These are phyloP conservation scores for Panthera uncia DNA, from an alignment of 2,113 vertebrate genomes.

Conservation along the genomic window DNA sequence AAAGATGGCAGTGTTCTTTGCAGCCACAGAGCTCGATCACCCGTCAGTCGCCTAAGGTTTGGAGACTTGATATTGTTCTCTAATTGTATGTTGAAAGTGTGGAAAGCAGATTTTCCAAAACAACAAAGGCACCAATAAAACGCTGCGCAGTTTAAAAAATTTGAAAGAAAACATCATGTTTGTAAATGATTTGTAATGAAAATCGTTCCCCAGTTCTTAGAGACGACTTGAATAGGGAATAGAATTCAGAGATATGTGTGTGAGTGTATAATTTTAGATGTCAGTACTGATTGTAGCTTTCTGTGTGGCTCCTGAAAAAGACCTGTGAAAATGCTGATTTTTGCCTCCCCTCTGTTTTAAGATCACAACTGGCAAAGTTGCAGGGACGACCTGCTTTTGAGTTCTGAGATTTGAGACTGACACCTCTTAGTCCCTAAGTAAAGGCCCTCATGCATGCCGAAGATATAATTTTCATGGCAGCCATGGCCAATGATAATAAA, in stretches of 20 bases:
- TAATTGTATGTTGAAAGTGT: background rate
- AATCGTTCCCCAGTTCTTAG: background rate
- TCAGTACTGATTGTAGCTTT: background rate
- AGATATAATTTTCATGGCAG: background rate
- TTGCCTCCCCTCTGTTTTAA: background rate
- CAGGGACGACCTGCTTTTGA: background rate
- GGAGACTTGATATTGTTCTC: background rate
- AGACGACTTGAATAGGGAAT: background rate
- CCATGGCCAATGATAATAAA: background rate
- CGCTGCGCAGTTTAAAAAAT: background rate
- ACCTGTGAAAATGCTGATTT: background rate
- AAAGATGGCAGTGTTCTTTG: conserved; percentile 75
- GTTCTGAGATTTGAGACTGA: background rate
- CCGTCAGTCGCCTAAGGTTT: background rate
- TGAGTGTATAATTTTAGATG: background rate
- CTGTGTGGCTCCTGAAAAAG: background rate
- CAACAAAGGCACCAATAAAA: background rate
- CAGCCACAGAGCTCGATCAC: background rate
- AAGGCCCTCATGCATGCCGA: background rate
- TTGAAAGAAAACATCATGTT: background rate
- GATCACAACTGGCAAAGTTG: background rate
- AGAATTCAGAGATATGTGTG: background rate
- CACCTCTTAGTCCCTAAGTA: background rate
- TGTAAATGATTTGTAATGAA: background rate
- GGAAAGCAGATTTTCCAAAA: conserved; percentile 33